Base-by-base conservation (phyloP, 2,888 invertebrate species). In the Sthenelais limicola region DNA sequence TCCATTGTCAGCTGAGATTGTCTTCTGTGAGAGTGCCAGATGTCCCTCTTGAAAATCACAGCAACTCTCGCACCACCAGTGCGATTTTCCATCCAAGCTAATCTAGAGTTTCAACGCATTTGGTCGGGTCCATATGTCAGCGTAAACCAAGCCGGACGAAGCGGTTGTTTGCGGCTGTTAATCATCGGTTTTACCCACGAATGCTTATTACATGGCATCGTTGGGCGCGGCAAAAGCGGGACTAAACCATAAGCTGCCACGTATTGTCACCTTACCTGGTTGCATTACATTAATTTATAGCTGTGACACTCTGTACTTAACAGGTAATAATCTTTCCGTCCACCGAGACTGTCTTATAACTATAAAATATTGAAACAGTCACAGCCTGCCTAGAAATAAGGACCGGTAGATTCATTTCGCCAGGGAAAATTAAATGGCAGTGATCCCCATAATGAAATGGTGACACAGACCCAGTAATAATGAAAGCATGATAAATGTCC, bases 241-340 rank as follows among this genome's bases (percentile, higher is more conserved):
- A 56, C 56, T 15, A 18, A 2, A 15, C n/a, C 3, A 32, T 2
- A 32, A 33, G 56, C 24, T 1, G 56, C n/a, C 56, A 52, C 52
- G 30, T 18, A 32, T n/a, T 56, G 56, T 56, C 56, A 56, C 56
- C 56, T 56, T 56, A 56, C 7, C 32, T 33, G 7, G 18, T 15
- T 9, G n/a, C 56, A 56, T 56, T 56, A 56, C 18, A 32, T 24
- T 56, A 56, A 56, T 56, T 56, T 56, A 56, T 56, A 56, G 56
- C 32, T 56, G 56, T 56, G 32, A 56, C 33, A 56, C 33, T n/a
- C n/a, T n/a, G n/a, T n/a, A n/a, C n/a, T n/a, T n/a, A n/a, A n/a
- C n/a, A n/a, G n/a, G n/a, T n/a, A n/a, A n/a, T n/a, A n/a, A n/a
- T n/a, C n/a, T n/a, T n/a, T n/a, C n/a, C n/a, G n/a, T n/a, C n/a